Base-by-base conservation (phyloP, 2,888 invertebrate genomes). In the Sturmia bella region DNA sequence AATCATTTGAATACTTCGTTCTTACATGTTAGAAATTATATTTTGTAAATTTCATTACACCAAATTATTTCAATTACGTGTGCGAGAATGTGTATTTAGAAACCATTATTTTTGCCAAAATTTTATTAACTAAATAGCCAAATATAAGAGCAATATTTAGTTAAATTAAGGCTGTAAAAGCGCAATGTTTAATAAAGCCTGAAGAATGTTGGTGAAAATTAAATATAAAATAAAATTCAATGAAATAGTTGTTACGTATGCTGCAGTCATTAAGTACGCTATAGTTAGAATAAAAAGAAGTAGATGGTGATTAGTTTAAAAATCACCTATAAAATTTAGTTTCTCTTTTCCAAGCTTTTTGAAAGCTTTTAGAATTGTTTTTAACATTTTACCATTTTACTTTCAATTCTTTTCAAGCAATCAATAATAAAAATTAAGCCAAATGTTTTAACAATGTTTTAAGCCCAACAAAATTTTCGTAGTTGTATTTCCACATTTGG, bases 61-160 rank as follows among this genome's bases (percentile, higher is more conserved):
- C 39, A 70, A 41, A 50, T 15, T 24, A 70, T 50, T 59, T 70
- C 12, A 50, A 39, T 37, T 59, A 39, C 45, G 9, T 57, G 43
- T 17, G 11, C 56, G 27, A n/a, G 17, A 17, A 54, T 66, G 11
- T 32, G 32, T 7, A 7, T 17, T 45, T 48, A 15, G 41, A 70
- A 70, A 70, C 41, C 56, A n/a, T 56, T 43, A 56, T 32, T 43
- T 54, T 41, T 24, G n/a, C 27, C 17, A 48, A 59, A 48, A 12
- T 70, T 32, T 32, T 39, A 43, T 54, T 64, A 64, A 64, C 48
- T 64, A 56, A 56, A 64, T 63, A 24, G 2, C 24, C 45, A 54
- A 74, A 56, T 21, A 73, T 41, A 54, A 63, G 32, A 52, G 32
- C 3, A 27, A 45, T 54, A 45, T 64, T 37, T 74, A 64, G 56